Conservation (phyloP, 2,888 invertebrate genomes). For the Epistrophella euchroma region DNA sequence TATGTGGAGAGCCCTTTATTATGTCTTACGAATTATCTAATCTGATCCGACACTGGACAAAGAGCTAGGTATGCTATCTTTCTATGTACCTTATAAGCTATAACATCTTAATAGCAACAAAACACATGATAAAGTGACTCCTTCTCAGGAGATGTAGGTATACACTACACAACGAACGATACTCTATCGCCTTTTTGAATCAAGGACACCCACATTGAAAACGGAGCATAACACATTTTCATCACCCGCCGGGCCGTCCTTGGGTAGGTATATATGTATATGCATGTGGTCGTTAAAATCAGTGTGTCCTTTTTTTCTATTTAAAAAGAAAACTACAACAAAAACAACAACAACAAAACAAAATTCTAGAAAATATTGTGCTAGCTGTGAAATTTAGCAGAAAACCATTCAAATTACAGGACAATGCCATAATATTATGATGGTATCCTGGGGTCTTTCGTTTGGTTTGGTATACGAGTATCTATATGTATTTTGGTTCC, state of each 20-base stretch:
- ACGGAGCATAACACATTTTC: constrained; percentile 15
- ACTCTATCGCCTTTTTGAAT: constrained; percentile 4
- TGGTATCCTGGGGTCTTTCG: constrained; percentile 17
- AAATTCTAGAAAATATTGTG: constrained; percentile 33
- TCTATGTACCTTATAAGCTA: constrained; percentile 33
- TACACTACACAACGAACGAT: neutral
- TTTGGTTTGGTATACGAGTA: neutral
- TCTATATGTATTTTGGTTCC: constrained; percentile 22
- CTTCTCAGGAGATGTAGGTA: constrained; percentile 4
- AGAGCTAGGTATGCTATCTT: neutral
- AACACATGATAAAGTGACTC: constrained; percentile 68
- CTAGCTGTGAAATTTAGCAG: constrained; percentile 71
- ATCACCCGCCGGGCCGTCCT: neutral
- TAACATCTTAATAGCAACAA: constrained; percentile 52
- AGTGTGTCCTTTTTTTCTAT: constrained; percentile 10
- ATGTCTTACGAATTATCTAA: neutral
- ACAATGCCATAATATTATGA: constrained; percentile 51
- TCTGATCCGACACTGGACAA: neutral
- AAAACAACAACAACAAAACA: neutral
- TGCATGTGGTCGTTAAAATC: constrained; percentile 14
- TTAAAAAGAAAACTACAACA: neutral
- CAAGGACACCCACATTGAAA: constrained; percentile 34
- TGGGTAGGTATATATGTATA: no score
- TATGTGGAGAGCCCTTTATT: neutral
- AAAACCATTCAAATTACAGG: constrained; percentile 75